A percentile compares a stretch with the other conserved stretches of the same genome.
Evolutionary conservation across 2,113 vertebrate species (phyloP).

Genomic region (Corythaeola cristata): DNA sequence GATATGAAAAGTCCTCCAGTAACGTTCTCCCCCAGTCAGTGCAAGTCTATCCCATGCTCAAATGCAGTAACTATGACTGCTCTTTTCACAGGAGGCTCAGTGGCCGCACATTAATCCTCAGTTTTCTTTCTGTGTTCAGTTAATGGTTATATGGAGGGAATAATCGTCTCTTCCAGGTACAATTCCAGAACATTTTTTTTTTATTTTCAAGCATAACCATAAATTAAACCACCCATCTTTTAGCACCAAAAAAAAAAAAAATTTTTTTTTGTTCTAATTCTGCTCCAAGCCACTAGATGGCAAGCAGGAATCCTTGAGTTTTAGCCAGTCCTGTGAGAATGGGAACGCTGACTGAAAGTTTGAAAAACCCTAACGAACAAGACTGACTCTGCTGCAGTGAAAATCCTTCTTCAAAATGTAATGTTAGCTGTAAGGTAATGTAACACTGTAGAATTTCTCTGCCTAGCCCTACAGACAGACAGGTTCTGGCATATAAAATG

Average conservation of each 20-base stretch:
- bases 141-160: neutral
- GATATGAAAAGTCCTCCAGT: neutral
- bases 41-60: neutral
- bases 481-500: neutral
- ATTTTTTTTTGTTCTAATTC: neutral
- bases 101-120: neutral
- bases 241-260: too few species aligned
- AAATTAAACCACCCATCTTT: neutral
- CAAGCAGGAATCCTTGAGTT: neutral
- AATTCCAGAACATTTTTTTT: neutral
- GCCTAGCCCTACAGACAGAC: neutral
- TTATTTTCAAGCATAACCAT: neutral
- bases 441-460: neutral
- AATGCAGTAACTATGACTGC: neutral
- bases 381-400: neutral
- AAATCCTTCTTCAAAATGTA: neutral
- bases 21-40: neutral
- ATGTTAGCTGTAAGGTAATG: neutral
- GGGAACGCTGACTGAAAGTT: neutral
- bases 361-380: neutral
- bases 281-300: slow-evolving; percentile 9
- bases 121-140: neutral
- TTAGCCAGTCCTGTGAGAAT: neutral
- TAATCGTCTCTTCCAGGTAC: neutral
- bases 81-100: neutral